Evolutionary conservation across 2,797 vertebrate species (phyloP).

Genomic region (Scarus forsteni): DNA sequence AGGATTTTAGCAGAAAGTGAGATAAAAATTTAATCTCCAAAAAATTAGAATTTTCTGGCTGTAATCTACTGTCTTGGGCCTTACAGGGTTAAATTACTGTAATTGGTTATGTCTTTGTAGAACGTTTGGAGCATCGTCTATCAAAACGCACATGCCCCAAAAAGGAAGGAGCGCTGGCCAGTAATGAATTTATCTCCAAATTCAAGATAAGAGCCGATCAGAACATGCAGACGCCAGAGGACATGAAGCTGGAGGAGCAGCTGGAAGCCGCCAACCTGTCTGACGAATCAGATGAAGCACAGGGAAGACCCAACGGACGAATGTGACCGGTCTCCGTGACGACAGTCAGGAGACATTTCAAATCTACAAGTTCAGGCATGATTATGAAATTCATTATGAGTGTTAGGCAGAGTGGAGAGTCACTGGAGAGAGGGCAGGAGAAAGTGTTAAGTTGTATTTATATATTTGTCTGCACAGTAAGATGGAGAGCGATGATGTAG

Average conservation of each 20-base stretch:
- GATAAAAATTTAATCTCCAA: too few species aligned
- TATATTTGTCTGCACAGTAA: slow-evolving; percentile 41
- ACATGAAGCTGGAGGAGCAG: slow-evolving; percentile 54
- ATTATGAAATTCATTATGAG: background rate
- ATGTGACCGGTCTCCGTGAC: slow-evolving; percentile 34
- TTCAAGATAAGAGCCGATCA: slow-evolving; percentile 61
- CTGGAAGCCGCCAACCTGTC: slow-evolving; percentile 57
- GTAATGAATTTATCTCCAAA: slow-evolving; percentile 85
- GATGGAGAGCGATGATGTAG: background rate
- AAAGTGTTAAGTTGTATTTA: slow-evolving; percentile 53
- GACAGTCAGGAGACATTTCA: background rate
- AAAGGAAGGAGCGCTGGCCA: slow-evolving; percentile 81
- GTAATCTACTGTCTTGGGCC: too few species aligned
- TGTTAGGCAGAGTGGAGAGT: background rate
- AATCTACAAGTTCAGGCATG: slow-evolving; percentile 1
- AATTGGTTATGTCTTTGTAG: slow-evolving; percentile 50
- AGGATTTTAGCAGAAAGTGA: too few species aligned
- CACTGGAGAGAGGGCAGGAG: background rate
- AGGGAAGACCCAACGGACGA: slow-evolving; percentile 58
- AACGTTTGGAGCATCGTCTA: slow-evolving; percentile 66
- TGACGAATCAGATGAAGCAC: slow-evolving; percentile 36
- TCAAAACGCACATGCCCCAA: slow-evolving; percentile 69
- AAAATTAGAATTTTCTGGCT: too few species aligned
- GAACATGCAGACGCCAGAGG: slow-evolving; percentile 42
- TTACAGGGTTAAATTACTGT: slow-evolving; percentile 3